Conservation (phyloP, 1,140 invertebrate species). For the Trialeurodes vaporariorum region DNA sequence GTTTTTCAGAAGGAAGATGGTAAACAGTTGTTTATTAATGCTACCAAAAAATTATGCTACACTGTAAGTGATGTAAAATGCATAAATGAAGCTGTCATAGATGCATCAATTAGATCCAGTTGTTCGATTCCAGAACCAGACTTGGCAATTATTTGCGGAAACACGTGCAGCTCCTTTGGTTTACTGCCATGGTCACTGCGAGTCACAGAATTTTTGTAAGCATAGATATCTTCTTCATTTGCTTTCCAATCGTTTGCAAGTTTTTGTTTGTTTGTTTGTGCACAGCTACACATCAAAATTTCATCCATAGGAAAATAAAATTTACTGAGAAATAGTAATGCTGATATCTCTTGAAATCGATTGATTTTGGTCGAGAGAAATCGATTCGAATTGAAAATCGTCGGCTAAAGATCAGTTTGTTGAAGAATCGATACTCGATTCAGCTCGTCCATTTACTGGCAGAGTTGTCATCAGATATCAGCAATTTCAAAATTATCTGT, state of each 20-base stretch:
- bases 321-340: background rate
- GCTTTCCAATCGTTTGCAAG: background rate
- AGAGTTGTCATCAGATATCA: no score
- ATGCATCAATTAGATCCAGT: background rate
- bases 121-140: background rate
- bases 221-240: background rate
- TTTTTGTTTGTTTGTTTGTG: background rate
- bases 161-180: background rate
- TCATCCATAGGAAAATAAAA: background rate
- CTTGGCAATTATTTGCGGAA: background rate
- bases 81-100: background rate
- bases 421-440: no score
- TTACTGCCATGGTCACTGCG: background rate
- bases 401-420: background rate
- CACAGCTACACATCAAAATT: background rate
- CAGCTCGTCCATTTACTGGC: no score
- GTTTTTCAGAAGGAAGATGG: background rate
- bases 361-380: no score
- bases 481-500: no score
- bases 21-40: background rate
- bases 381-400: no score
- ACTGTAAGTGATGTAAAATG: background rate
- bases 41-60: background rate
- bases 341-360: no score
- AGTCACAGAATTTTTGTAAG: background rate